Conservation (phyloP, 2,113 vertebrate species). For the Megaceryle maxima region DNA sequence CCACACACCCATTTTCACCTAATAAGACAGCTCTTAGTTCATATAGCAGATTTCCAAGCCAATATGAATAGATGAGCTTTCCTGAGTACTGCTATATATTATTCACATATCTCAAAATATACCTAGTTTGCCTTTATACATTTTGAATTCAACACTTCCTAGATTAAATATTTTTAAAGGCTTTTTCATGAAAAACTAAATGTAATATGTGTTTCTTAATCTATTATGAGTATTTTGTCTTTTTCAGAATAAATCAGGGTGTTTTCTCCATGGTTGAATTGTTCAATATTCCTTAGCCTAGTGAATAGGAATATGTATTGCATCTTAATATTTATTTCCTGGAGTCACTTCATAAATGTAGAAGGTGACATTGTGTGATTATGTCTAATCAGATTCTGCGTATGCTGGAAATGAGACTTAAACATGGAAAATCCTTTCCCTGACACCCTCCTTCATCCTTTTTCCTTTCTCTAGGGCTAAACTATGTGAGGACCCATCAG, state of each 20-base stretch:
- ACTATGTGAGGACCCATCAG: neutral
- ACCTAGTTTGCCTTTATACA: neutral
- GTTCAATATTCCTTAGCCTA: neutral
- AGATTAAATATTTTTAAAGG: neutral
- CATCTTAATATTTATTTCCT: neutral
- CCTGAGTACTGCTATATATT: neutral
- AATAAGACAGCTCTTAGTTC: neutral
- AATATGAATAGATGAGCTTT: neutral
- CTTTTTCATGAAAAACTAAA: neutral
- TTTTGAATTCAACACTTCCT: neutral
- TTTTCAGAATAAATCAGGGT: neutral
- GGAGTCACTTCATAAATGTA: neutral
- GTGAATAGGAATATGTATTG: neutral
- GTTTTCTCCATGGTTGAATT: neutral
- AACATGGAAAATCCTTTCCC: neutral
- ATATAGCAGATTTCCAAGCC: neutral
- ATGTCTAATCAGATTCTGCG: neutral
- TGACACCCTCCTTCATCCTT: neutral
- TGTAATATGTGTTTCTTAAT: neutral
- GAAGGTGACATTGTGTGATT: neutral
- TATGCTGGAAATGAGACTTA: neutral
- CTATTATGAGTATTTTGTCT: neutral
- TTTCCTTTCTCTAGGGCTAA: neutral
- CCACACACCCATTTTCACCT: neutral
- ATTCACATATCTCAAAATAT: neutral